Evolutionary conservation across 2,888 invertebrate genomes (phyloP).

Genomic region (Panopea generosa): DNA sequence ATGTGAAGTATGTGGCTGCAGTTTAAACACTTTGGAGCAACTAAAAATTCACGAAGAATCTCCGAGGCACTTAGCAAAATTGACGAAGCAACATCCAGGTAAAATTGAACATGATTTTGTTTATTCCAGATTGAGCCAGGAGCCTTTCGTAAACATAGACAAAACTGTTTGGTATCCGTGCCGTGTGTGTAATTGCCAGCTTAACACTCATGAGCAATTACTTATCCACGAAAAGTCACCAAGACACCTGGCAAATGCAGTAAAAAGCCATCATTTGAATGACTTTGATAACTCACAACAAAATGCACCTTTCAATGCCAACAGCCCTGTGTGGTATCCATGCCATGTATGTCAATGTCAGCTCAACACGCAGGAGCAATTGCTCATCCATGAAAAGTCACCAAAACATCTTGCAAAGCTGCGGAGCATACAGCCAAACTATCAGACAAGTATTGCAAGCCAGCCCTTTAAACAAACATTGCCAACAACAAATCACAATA

Average conservation of each 20-base stretch:
- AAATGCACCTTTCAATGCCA: background rate
- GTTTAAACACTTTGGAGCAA: constrained; percentile 69
- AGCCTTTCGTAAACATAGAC: no score
- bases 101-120: background rate
- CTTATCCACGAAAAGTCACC: constrained; percentile 25
- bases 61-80: constrained; percentile 50
- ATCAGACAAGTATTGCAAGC: background rate
- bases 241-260: constrained; percentile 5
- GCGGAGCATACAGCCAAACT: no score
- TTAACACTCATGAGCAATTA: constrained; percentile 40
- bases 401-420: constrained; percentile 8
- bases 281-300: no score
- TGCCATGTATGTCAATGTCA: constrained; percentile 24
- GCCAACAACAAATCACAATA: no score
- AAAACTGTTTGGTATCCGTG: constrained; percentile 21
- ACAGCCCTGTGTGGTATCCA: constrained; percentile 11
- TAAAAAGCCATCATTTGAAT: no score
- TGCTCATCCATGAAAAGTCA: constrained; percentile 28
- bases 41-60: constrained; percentile 63
- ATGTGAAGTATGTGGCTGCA: constrained; percentile 71
- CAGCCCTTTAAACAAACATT: no score
- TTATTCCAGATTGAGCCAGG: background rate
- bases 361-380: constrained; percentile 35
- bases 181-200: constrained; percentile 13
- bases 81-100: background rate